Evolutionary conservation across 2,888 invertebrate species (phyloP).

Genomic region (Odiellus spinosus): DNA sequence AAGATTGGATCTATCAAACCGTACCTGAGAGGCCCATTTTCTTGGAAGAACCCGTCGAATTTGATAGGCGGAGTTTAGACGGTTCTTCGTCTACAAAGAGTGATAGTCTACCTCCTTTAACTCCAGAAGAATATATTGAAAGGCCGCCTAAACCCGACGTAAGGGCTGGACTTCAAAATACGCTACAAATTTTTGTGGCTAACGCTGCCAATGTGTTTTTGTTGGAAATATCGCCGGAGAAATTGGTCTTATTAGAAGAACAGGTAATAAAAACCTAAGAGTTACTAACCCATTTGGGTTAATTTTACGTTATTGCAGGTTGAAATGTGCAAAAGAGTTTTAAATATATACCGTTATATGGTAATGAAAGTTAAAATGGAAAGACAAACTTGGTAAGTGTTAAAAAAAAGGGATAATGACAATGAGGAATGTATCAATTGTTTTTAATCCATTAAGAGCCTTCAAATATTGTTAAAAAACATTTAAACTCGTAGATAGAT

Average conservation of each 20-base stretch:
- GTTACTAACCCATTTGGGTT: background rate
- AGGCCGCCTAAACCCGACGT: slow-evolving; percentile 8
- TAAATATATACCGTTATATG: slow-evolving; percentile 90
- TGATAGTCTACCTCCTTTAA: no score
- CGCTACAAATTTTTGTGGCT: slow-evolving; percentile 75
- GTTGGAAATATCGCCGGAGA: slow-evolving; percentile 40
- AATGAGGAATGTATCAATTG: background rate
- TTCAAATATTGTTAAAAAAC: no score
- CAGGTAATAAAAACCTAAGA: slow-evolving; percentile 35
- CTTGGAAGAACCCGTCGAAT: slow-evolving; percentile 5
- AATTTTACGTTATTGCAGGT: slow-evolving; percentile 35
- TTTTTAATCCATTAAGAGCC: no score
- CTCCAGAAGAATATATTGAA: background rate
- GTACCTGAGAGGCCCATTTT: slow-evolving; percentile 6
- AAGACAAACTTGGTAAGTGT: slow-evolving; percentile 63
- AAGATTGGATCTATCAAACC: slow-evolving; percentile 61
- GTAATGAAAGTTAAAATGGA: slow-evolving; percentile 94
- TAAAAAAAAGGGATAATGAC: background rate
- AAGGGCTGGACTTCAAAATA: slow-evolving; percentile 43
- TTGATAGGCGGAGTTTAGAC: no score
- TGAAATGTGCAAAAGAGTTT: slow-evolving; percentile 84
- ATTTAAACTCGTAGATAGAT: no score
- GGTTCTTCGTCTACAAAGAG: no score
- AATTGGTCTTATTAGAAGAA: slow-evolving; percentile 58
- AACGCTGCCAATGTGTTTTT: slow-evolving; percentile 90